phyloP scores from a whole-genome alignment of 1,140 invertebrate species.

The Yoshiicerus persimilis region DNA sequence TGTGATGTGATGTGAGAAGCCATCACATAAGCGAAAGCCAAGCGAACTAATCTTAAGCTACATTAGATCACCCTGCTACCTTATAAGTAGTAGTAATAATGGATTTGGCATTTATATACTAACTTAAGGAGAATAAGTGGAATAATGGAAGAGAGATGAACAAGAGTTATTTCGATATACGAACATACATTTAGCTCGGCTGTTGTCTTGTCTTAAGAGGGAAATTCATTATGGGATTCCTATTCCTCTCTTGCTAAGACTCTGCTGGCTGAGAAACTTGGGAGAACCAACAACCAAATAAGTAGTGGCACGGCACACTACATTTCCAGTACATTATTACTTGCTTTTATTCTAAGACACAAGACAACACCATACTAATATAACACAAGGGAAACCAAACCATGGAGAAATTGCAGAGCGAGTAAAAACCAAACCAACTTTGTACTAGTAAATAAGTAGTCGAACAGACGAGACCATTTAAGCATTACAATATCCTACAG shows the following conservation, averaged over 20 bases:
- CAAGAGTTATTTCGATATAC: not conserved
- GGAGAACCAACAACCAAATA: not conserved
- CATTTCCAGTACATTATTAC: not conserved
- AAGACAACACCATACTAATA: not conserved
- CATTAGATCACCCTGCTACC: not conserved
- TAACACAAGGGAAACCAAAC: not conserved
- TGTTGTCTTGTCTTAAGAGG: constrained; percentile 1
- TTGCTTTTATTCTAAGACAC: not conserved
- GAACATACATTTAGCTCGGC: not conserved
- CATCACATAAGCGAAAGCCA: not conserved
- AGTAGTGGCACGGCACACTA: not conserved
- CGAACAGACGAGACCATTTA: not conserved
- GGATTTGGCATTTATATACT: not conserved
- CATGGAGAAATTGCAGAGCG: too few relatives aligned
- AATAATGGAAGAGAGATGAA: not conserved
- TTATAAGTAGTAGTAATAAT: not conserved
- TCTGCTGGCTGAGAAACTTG: not conserved
- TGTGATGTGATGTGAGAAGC: too few relatives aligned
- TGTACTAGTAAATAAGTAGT: not conserved
- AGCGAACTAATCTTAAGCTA: not conserved
- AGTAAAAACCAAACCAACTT: not conserved
- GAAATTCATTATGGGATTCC: constrained; percentile 18
- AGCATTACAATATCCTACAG: not conserved
- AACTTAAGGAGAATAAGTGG: not conserved
- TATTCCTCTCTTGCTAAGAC: not conserved